Base-by-base conservation (phyloP, 2,113 vertebrate genomes). In the Tetrao urogallus region DNA sequence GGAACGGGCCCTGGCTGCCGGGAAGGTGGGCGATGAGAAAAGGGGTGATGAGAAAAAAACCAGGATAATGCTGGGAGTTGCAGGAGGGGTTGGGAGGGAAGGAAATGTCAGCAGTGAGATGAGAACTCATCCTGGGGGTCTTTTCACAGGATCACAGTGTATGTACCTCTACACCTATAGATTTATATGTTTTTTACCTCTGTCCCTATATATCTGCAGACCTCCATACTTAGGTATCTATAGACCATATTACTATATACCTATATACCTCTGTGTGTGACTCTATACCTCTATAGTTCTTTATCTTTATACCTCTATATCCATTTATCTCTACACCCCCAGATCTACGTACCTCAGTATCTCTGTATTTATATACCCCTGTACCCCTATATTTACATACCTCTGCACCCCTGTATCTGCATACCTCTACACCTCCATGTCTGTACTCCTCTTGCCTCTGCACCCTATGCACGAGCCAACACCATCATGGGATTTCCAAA, bases 21-120 rank as follows among this genome's bases (percentile, higher is more conserved):
- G 83, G 72, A 80, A 72, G 54, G 75, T 0, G 40, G 21, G 54
- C 50, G 38, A 36, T 3, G 83, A 42, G 89, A 61, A 61, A 76
- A 47, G 27, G 19, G 30, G 71, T 90, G 94, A 82, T 94, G 94
- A 92, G 92, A 90, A 94, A 94, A 40, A 40, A 40, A 94, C n/a
- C 88, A 90, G 88, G 64, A 45, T 47, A 88, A 73, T 3, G 79
- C 76, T 88, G 1, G 4, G 79, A 74, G 78, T 30, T 0, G 0
- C 47, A 40, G 73, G 11, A 85, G 32, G 50, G 56, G 13, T 28
- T 47, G 28, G 64, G 71, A 34, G 17, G 34, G 27, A 42, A 64
- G 27, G 70, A 24, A 58, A 54, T 0, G 2, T 8, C 64, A 25
- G 4, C 1, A 1, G 36, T 0, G 0, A 0, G 5, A 50, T 18